Percentiles rank a stretch among this genome's conserved stretches.
phyloP scores from a whole-genome alignment of 2,888 invertebrate species.

The Ichneumoninae sp. region DNA sequence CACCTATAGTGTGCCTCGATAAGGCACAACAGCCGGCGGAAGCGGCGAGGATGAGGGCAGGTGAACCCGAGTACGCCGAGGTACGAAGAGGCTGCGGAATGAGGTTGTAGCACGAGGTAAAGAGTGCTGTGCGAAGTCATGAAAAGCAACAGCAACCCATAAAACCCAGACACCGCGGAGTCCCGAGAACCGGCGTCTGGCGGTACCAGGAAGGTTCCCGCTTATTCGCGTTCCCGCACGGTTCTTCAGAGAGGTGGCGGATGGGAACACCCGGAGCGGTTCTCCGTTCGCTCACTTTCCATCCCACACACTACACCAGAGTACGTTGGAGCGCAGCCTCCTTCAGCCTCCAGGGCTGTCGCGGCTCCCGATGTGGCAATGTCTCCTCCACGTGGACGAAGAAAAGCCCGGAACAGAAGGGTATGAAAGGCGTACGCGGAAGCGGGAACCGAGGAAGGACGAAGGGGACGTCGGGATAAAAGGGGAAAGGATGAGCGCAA shows the following conservation, averaged over 20 bases:
- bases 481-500: conserved; percentile 20
- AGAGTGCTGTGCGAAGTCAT: conserved; percentile 57
- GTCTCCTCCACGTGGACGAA: not conserved
- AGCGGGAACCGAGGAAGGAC: conserved; percentile 22
- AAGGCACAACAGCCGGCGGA: conserved; percentile 11
- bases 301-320: not conserved
- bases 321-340: not conserved
- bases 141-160: conserved; percentile 66
- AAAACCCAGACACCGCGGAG: conserved; percentile 52
- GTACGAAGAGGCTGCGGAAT: conserved; percentile 1
- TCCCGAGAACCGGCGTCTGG: conserved; percentile 17
- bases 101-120: conserved; percentile 4
- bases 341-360: not conserved
- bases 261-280: not conserved
- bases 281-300: not conserved
- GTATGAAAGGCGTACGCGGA: not conserved
- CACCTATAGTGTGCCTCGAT: conserved; percentile 18
- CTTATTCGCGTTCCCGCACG: conserved; percentile 4
- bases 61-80: not conserved
- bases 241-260: not conserved
- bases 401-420: conserved; percentile 10
- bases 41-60: conserved; percentile 51
- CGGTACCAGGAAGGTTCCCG: conserved; percentile 2
- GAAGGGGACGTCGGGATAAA: conserved; percentile 8
- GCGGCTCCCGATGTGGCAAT: not conserved